These are phyloP conservation scores for Cebidichthys violaceus DNA, from an alignment of 2,113 vertebrate genomes.

Conservation along the genomic window DNA sequence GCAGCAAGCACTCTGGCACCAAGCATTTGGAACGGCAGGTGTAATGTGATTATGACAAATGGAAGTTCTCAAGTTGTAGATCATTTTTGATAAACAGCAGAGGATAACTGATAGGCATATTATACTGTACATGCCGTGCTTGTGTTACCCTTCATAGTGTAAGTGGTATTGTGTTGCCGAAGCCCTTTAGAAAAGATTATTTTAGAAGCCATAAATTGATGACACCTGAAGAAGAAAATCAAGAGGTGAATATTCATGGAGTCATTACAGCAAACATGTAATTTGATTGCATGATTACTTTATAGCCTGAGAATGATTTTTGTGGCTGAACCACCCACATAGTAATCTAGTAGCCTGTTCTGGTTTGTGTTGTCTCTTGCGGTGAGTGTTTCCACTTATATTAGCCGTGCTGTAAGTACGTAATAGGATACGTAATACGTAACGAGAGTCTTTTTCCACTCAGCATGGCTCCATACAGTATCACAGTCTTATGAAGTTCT, in stretches of 20 bases:
- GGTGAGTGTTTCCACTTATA: slow-evolving; percentile 47
- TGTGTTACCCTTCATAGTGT: not conserved
- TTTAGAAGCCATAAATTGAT: not conserved
- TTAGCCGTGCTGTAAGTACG: slow-evolving; percentile 42
- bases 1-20: not conserved
- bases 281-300: slow-evolving; percentile 42
- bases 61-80: slow-evolving; percentile 20
- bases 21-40: slow-evolving; percentile 23
- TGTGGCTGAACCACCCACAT: slow-evolving; percentile 55
- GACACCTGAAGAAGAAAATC: slow-evolving; percentile 22
- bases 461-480: slow-evolving; percentile 51
- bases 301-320: slow-evolving; percentile 50
- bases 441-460: slow-evolving; percentile 59
- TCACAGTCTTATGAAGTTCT: slow-evolving; percentile 49
- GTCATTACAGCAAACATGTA: slow-evolving; percentile 19
- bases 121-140: not conserved
- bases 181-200: not conserved
- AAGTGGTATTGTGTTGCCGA: not conserved
- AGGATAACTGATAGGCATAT: not conserved
- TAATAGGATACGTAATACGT: slow-evolving; percentile 61
- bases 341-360: slow-evolving; percentile 31
- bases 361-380: slow-evolving; percentile 48
- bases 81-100: slow-evolving; percentile 12
- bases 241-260: slow-evolving; percentile 12
- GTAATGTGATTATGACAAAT: slow-evolving; percentile 44